These are phyloP conservation scores for Aurelia aurita DNA, from an alignment of 30 jellyfish, hydroid and myxozoan species.

Conservation along the genomic window DNA sequence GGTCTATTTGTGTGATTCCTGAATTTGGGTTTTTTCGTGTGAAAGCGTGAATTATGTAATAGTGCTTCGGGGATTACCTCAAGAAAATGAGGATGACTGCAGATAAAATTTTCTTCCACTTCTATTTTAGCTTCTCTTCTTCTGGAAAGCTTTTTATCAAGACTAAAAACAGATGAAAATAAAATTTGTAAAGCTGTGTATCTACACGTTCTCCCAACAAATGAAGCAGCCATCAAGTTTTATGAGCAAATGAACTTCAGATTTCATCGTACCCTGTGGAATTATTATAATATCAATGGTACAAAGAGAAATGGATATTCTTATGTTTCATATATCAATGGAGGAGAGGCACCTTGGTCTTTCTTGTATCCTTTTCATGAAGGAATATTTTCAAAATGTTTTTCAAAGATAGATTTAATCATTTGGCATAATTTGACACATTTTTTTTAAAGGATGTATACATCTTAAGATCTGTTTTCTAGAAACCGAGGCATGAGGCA, in stretches of 20 bases:
- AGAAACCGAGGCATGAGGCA: too few relatives aligned
- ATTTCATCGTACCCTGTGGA: conserved; percentile 75
- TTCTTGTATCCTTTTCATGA: conserved; percentile 81
- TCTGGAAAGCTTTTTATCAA: conserved; percentile 84
- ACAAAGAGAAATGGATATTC: conserved; percentile 90
- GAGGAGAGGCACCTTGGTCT: conserved; percentile 95
- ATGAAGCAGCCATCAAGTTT: conserved; percentile 83
- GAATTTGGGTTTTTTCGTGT: too few relatives aligned
- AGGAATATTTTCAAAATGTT: background rate
- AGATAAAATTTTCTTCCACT: too few relatives aligned
- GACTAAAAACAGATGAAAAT: conserved; percentile 58
- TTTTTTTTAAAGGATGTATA: too few relatives aligned
- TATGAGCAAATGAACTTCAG: conserved; percentile 80
- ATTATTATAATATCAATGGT: conserved; percentile 81
- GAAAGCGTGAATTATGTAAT: too few relatives aligned
- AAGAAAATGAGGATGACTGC: too few relatives aligned
- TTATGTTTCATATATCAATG: conserved; percentile 85
- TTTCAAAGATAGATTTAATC: too few relatives aligned
- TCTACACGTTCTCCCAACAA: conserved; percentile 92
- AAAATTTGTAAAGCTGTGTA: conserved; percentile 89
- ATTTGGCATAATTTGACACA: too few relatives aligned
- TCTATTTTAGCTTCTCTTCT: conserved; percentile 79
- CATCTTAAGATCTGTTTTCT: too few relatives aligned
- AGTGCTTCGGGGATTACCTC: too few relatives aligned
- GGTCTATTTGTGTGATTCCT: too few relatives aligned